Conservation (phyloP, 2,888 invertebrate species). For the Nymphalis polychloros region DNA sequence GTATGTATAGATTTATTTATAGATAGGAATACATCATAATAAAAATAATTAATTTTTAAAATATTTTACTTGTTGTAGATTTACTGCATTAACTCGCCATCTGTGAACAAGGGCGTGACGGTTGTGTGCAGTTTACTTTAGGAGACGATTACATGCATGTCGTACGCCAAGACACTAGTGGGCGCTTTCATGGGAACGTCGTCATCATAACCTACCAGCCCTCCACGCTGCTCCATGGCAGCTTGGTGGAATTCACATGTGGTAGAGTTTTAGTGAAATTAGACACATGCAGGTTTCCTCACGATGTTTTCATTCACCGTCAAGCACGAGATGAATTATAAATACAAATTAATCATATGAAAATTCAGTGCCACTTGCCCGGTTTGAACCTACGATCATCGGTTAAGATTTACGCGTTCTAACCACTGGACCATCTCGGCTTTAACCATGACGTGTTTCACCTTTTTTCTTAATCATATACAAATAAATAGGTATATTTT, state of each 20-base stretch:
- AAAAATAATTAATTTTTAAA: background rate
- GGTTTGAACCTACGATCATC: too few relatives aligned
- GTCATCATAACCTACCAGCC: constrained; percentile 66
- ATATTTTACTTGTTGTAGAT: constrained; percentile 46
- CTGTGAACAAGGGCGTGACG: constrained; percentile 60
- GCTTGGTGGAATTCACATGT: too few relatives aligned
- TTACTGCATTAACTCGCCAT: constrained; percentile 63
- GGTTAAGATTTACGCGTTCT: constrained; percentile 49
- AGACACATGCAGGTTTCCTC: too few relatives aligned
- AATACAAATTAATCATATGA: too few relatives aligned
- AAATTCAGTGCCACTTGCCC: too few relatives aligned
- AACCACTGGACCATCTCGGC: background rate
- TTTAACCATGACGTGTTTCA: background rate
- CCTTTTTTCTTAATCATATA: too few relatives aligned
- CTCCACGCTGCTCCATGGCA: constrained; percentile 44
- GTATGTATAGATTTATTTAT: too few relatives aligned
- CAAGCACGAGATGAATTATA: too few relatives aligned
- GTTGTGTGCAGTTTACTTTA: constrained; percentile 64
- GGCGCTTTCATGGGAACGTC: constrained; percentile 61
- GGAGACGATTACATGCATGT: constrained; percentile 69
- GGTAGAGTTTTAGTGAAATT: too few relatives aligned
- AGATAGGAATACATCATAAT: too few relatives aligned
- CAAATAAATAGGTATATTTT: too few relatives aligned
- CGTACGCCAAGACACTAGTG: constrained; percentile 62
- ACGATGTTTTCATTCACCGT: too few relatives aligned